These are phyloP conservation scores for Nomada ruficornis DNA, from an alignment of 2,888 invertebrate species.

Conservation along the genomic window DNA sequence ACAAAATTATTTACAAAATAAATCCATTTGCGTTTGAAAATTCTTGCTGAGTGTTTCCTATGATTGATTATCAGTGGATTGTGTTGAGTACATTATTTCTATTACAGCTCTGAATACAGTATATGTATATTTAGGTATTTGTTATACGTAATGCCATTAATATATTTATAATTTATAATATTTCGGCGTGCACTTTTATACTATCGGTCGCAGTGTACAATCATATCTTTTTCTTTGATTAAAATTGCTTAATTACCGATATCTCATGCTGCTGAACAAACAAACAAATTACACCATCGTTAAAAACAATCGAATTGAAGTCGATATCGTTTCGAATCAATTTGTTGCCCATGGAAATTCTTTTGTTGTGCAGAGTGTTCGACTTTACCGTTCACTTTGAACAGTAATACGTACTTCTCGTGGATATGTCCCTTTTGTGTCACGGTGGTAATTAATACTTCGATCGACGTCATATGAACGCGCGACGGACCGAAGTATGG, in stretches of 20 bases:
- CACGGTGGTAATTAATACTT: constrained; percentile 43
- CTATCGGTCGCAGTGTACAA: background rate
- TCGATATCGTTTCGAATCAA: constrained; percentile 22
- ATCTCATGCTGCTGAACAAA: constrained; percentile 40
- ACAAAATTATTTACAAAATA: constrained; percentile 31
- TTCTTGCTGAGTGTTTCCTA: background rate
- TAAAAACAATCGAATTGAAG: constrained; percentile 34
- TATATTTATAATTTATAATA: constrained; percentile 1
- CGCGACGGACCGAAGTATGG: constrained; percentile 44
- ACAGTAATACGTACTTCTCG: constrained; percentile 37
- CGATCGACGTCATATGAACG: constrained; percentile 10
- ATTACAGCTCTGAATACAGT: background rate
- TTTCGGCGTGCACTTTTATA: constrained; percentile 14
- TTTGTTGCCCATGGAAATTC: constrained; percentile 20
- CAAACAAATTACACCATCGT: constrained; percentile 41
- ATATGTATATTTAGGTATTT: background rate
- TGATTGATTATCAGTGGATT: constrained; percentile 12
- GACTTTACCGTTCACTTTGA: constrained; percentile 35
- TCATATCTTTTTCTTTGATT: background rate
- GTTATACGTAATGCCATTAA: background rate
- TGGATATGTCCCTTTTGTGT: constrained; percentile 65
- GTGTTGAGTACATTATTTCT: background rate
- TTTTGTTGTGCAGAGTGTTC: constrained; percentile 17
- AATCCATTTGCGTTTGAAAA: background rate
- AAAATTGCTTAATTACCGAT: constrained; percentile 9